Base-by-base conservation (phyloP, 2,797 vertebrate species). In the Eospalax fontanierii region DNA sequence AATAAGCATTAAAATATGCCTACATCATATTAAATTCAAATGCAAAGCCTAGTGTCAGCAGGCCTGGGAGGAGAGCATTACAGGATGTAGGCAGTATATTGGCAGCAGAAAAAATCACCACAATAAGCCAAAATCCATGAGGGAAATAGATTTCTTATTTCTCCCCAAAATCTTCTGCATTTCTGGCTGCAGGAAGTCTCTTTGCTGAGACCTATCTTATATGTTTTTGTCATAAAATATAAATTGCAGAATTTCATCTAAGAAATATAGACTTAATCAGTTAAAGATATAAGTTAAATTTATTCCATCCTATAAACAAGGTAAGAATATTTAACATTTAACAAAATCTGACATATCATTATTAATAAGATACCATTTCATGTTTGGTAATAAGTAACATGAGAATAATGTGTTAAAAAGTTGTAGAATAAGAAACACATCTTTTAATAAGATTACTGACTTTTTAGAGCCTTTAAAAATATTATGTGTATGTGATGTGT, bases 1-100 rank as follows among this genome's bases (percentile, higher is more conserved):
- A 95, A 87, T 70, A 96, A 94, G 50, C 82, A 88, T 78, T 89
- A 83, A 73, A 90, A 87, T 94, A 71, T 74, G 26, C 81, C 35
- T 59, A 87, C 38, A 54, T 89, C 61, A 70, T 30, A 21, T 28
- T 28, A 73, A 65, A 91, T 40, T 78, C 24, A 68, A 19, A 66
- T 46, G 22, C 46, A 85, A 81, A 38, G 40, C 18, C 84, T 84
- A 35, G 85, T 66, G 18, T 11, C 30, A 78, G 61, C 43, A 82
- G 76, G 16, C 14, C 85, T 81, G 54, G 61, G 74, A 89, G 61
- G 38, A 26, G 89, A 90, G 57, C 40, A 30, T 43, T 63, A 15
- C 38, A 43, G 81, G 61, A 86, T 24, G 43, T 0, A 94, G 19
- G 33, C 21, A 80, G 82, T 61, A 33, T 65, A 75, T 89, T 14